A percentile compares a stretch with the other conserved stretches of the same genome.
Conservation (phyloP, 2,113 vertebrate species). For the Trogon melanurus region DNA sequence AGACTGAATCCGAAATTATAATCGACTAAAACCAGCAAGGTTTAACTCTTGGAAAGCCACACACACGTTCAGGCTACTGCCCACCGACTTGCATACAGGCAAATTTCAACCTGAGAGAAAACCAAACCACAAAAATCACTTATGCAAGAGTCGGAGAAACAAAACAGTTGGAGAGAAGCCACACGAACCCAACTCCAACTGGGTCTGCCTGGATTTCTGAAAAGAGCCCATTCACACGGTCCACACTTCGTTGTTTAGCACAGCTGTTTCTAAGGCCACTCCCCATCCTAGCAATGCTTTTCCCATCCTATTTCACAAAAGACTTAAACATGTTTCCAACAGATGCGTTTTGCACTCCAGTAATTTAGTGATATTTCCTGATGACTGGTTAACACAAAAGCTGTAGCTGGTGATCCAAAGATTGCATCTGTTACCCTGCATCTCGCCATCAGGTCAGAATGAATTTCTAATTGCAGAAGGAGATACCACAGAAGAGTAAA, state of each 20-base stretch:
- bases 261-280: neutral
- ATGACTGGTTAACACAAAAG: conserved; percentile 9
- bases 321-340: conserved; percentile 16
- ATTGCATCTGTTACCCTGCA: conserved; percentile 42
- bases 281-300: neutral
- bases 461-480: neutral
- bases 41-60: neutral
- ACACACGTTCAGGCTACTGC: neutral
- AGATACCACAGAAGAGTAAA: neutral
- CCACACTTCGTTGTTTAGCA: neutral
- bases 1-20: neutral
- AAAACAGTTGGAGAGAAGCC: neutral
- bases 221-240: neutral
- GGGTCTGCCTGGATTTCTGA: neutral
- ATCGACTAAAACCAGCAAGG: neutral
- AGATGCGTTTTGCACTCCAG: conserved; percentile 16
- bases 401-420: conserved; percentile 41
- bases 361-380: conserved; percentile 43
- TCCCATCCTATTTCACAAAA: conserved; percentile 6
- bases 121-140: neutral
- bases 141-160: neutral
- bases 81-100: neutral
- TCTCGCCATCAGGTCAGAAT: neutral
- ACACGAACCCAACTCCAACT: rapidly evolving
- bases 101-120: neutral